These are phyloP conservation scores for Musca domestica DNA, from an alignment of 1,140 invertebrate species.

Conservation along the genomic window DNA sequence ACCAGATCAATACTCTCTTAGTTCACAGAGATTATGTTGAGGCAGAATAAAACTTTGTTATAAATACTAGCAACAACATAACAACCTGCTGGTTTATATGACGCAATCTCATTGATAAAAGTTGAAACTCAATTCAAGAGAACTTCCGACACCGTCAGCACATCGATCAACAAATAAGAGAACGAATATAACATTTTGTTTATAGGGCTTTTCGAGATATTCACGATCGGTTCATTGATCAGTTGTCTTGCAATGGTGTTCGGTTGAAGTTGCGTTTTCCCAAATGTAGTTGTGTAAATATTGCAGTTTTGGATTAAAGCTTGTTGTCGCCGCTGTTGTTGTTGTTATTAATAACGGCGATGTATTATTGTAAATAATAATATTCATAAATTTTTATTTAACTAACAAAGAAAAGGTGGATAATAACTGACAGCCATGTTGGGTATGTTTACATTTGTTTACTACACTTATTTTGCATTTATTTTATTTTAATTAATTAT, in stretches of 20 bases:
- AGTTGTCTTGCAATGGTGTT: conserved; percentile 7
- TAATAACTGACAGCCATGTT: background rate
- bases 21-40: too few relatives aligned
- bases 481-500: background rate
- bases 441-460: background rate
- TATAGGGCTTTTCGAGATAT: background rate
- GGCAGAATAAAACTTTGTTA: too few relatives aligned
- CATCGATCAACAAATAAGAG: too few relatives aligned
- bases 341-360: too few relatives aligned
- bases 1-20: too few relatives aligned
- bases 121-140: conserved; percentile 9
- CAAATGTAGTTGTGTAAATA: background rate
- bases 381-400: background rate
- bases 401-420: background rate
- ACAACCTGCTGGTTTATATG: conserved; percentile 8
- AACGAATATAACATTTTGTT: too few relatives aligned
- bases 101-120: conserved; percentile 21
- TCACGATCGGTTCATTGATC: background rate
- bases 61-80: too few relatives aligned
- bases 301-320: background rate
- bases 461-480: too few relatives aligned
- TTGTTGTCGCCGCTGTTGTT: too few relatives aligned
- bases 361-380: too few relatives aligned
- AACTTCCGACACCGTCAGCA: background rate
- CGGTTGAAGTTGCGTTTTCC: background rate